Evolutionary conservation across 2,113 vertebrate species (phyloP).

Genomic region (Scophthalmus maximus): DNA sequence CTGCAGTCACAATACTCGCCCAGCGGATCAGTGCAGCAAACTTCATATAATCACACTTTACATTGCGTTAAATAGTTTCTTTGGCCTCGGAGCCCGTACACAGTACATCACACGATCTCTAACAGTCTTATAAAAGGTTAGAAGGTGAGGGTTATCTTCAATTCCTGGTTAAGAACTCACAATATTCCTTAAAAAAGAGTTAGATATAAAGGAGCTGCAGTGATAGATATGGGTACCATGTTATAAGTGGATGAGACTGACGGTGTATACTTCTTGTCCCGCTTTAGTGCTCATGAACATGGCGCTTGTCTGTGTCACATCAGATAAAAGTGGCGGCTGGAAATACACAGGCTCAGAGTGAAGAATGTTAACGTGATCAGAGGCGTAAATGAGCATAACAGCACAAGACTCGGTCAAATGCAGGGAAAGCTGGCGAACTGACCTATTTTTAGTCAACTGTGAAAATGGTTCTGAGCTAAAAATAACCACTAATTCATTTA

Average conservation of each 20-base stretch:
- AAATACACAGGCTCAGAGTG: not conserved
- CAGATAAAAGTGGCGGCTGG: too few species aligned
- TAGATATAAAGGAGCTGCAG: not conserved
- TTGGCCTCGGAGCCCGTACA: not conserved
- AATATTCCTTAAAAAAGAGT: not conserved
- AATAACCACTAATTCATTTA: slow-evolving; percentile 54
- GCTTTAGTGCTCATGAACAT: not conserved
- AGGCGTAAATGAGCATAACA: not conserved
- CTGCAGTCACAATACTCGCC: not conserved
- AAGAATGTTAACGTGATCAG: not conserved
- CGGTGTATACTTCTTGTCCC: not conserved
- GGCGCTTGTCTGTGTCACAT: not conserved
- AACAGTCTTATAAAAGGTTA: too few species aligned
- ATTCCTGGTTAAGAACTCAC: not conserved
- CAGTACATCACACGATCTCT: not conserved
- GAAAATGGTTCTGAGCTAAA: slow-evolving; percentile 66
- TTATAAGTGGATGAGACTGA: not conserved
- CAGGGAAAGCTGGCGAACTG: slow-evolving; percentile 50
- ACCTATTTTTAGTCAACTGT: slow-evolving; percentile 75
- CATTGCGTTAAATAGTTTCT: not conserved
- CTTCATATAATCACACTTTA: too few species aligned
- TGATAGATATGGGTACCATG: not conserved
- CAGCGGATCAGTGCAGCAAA: not conserved
- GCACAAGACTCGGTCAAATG: slow-evolving; percentile 2
- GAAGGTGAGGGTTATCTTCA: not conserved